Evolutionary conservation across 2,888 invertebrate species (phyloP), one percentile per base, ranked within the genome.

Genomic region (Microdon myrmicae): DNA sequence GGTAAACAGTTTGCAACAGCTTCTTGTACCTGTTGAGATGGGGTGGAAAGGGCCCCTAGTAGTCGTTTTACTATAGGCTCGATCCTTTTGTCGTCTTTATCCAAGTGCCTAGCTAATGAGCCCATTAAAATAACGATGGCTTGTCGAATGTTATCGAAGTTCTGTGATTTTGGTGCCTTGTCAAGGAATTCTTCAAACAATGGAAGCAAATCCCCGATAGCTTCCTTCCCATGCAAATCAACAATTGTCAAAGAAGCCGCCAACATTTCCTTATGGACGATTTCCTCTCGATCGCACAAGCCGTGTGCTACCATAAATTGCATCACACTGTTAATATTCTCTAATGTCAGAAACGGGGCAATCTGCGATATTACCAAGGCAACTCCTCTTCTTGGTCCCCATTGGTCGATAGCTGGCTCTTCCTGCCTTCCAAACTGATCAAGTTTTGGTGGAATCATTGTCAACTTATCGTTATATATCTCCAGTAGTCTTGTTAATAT

Each of bases 101-200:
- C 94, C 72, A 98, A 85, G 85, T 98, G 96, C 29, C 94, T 86
- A n/a, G 98, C 98, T 70, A 99, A 83, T 0, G 94, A 94, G 3
- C 99, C 99, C 90, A 99, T 95, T 47, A 99, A 83, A 75, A 99
- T 92, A 45, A 99, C 95, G 45, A 99, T 95, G 61, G 95, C 92
- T 79, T 98, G 96, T 12, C 98, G 87, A 43, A 96, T 93, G 8
- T 92, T 89, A 81, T 99, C 99, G 76, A 87, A 94, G 56, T 87
- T 87, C 22, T 92, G 90, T 0, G 91, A 91, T 76, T 94, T 92
- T 0, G 96, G 96, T 1, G 96, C 94, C 74, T 90, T 90, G 77
- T 94, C 92, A 79, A 98, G 85, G 78, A 96, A 96, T 66, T 91
- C 87, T 79, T 97, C 96, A 81, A 97, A 96, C 13, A 96, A 90